Percentiles rank a stretch among this genome's conserved stretches.
These are phyloP conservation scores for Ellobius talpinus DNA, from an alignment of 2,113 vertebrate genomes.

Conservation along the genomic window DNA sequence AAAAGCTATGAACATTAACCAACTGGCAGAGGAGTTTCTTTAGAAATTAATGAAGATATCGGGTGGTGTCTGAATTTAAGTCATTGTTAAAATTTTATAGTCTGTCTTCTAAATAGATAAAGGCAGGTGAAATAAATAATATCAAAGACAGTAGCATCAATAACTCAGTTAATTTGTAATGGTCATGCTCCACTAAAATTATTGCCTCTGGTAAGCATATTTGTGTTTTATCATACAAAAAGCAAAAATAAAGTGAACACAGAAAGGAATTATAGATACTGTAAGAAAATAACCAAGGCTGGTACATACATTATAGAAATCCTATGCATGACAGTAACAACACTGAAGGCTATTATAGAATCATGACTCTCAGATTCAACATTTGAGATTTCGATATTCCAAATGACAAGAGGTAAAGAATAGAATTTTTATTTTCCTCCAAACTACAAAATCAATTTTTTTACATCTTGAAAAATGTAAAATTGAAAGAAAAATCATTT, in stretches of 20 bases:
- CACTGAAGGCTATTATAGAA: neutral
- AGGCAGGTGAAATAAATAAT: neutral
- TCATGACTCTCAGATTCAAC: neutral
- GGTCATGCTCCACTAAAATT: neutral
- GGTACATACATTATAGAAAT: neutral
- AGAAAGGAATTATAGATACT: neutral
- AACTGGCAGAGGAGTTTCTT: neutral
- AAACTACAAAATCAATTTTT: neutral
- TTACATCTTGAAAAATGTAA: neutral
- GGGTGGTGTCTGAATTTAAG: neutral
- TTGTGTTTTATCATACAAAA: slow-evolving; percentile 12
- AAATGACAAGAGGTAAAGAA: neutral
- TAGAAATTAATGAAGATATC: neutral
- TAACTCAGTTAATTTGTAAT: neutral
- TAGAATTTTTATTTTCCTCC: neutral
- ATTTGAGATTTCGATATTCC: neutral
- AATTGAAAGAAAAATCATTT: neutral
- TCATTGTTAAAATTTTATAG: neutral
- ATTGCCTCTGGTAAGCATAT: neutral
- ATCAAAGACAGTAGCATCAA: neutral
- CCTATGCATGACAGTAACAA: neutral
- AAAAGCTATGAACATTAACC: neutral
- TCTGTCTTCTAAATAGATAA: neutral
- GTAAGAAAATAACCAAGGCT: slow-evolving; percentile 11
- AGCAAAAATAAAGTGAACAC: neutral